Conservation (phyloP, 2,113 vertebrate species). For the Pao palembangensis region DNA sequence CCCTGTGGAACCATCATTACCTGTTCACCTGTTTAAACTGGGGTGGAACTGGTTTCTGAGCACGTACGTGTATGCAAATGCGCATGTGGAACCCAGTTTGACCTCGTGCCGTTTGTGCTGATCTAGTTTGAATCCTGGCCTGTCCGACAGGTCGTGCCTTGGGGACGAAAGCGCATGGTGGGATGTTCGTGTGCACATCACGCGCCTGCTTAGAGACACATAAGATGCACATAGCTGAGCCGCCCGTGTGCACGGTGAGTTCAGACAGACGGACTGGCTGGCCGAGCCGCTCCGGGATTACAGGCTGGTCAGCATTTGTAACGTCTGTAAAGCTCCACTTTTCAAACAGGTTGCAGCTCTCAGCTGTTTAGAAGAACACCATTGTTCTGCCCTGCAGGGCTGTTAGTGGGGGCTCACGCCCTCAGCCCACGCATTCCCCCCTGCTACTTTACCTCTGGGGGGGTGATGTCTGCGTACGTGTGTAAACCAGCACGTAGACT, state of each 20-base stretch:
- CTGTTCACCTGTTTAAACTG: conserved; percentile 30
- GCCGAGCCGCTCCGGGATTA: conserved; percentile 48
- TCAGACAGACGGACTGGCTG: not conserved
- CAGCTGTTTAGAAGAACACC: conserved; percentile 73
- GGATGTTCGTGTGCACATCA: not conserved
- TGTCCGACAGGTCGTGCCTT: not conserved
- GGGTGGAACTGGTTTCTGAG: conserved; percentile 55
- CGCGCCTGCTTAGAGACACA: not conserved
- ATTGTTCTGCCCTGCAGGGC: conserved; percentile 67
- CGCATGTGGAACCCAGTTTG: conserved; percentile 9
- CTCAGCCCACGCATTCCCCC: conserved; percentile 44
- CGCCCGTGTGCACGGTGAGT: conserved; percentile 41
- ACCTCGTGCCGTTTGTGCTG: not conserved
- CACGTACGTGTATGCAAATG: conserved; percentile 10
- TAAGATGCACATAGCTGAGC: conserved; percentile 43
- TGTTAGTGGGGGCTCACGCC: conserved; percentile 39
- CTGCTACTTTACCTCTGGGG: conserved; percentile 45
- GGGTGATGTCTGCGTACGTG: not conserved
- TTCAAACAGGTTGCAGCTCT: conserved; percentile 75
- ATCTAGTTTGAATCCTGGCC: not conserved
- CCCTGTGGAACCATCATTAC: conserved; percentile 66
- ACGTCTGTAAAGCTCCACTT: conserved; percentile 70
- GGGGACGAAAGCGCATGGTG: too few relatives aligned
- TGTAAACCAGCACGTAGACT: conserved; percentile 8
- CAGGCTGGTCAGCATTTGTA: conserved; percentile 69